Conservation (phyloP, 2,113 vertebrate genomes). For the Aptenodytes forsteri region DNA sequence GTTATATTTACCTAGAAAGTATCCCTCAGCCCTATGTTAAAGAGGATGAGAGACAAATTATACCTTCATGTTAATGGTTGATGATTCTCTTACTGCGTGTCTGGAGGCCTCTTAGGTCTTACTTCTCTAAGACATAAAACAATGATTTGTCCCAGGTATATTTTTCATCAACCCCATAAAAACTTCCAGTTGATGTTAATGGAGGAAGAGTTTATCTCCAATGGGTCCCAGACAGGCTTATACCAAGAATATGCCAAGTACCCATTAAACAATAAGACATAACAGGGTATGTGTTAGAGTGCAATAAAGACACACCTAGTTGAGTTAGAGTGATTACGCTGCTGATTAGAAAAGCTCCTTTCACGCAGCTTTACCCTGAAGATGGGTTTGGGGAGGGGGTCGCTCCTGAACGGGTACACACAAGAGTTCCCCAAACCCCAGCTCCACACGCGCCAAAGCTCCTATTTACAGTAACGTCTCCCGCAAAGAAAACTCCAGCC, state of each 20-base stretch:
- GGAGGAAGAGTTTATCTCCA: not conserved
- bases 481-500: not conserved
- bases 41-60: slow-evolving; percentile 5
- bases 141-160: not conserved
- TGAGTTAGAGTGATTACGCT: fast-evolving
- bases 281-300: not conserved
- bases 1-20: not conserved
- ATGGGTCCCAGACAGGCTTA: not conserved
- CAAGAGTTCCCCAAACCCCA: not conserved
- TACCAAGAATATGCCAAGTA: not conserved
- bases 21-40: not conserved
- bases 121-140: not conserved
- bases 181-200: not conserved
- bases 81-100: not conserved
- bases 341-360: not conserved
- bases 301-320: not conserved
- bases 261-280: not conserved
- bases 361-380: not conserved
- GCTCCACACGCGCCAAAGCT: not conserved
- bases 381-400: not conserved
- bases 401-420: fast-evolving
- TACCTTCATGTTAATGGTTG: not conserved
- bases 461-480: not conserved
- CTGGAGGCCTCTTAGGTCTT: not conserved
- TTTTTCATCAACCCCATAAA: slow-evolving; percentile 3